A percentile compares a stretch with the other conserved stretches of the same genome.
These are phyloP conservation scores for Hylaeus volcanicus DNA, from an alignment of 1,140 invertebrate genomes.

Conservation along the genomic window DNA sequence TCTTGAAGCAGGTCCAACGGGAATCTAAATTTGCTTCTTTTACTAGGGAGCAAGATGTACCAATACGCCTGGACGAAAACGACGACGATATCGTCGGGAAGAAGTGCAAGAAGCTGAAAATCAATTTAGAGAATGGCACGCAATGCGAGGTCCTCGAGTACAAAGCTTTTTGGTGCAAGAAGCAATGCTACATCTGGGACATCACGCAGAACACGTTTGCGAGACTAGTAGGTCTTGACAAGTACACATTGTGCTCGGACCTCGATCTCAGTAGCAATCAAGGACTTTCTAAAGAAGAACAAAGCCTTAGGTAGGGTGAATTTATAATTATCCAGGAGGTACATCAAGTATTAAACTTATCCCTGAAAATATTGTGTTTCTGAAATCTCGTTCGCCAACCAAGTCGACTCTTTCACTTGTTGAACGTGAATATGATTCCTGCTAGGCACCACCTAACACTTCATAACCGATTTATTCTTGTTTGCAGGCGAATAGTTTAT, in stretches of 20 bases:
- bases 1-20: not conserved
- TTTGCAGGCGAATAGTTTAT: constrained; percentile 86
- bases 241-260: constrained; percentile 81
- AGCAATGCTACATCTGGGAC: constrained; percentile 87
- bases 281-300: constrained; percentile 82
- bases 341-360: no score
- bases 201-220: constrained; percentile 82
- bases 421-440: no score
- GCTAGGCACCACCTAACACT: no score
- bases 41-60: constrained; percentile 28
- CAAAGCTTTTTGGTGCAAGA: constrained; percentile 85
- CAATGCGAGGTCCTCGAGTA: constrained; percentile 70
- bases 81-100: constrained; percentile 65
- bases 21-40: not conserved
- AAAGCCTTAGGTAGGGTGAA: constrained; percentile 75
- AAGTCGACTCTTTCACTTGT: no score
- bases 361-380: no score
- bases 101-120: constrained; percentile 68
- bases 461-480: constrained; percentile 4
- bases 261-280: constrained; percentile 81
- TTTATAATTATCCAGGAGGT: not conserved
- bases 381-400: no score
- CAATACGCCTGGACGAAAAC: constrained; percentile 40
- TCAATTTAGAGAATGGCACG: constrained; percentile 78
- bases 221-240: constrained; percentile 85